These are phyloP conservation scores for Schizaphis graminum DNA, from an alignment of 2,888 invertebrate genomes.

Conservation along the genomic window DNA sequence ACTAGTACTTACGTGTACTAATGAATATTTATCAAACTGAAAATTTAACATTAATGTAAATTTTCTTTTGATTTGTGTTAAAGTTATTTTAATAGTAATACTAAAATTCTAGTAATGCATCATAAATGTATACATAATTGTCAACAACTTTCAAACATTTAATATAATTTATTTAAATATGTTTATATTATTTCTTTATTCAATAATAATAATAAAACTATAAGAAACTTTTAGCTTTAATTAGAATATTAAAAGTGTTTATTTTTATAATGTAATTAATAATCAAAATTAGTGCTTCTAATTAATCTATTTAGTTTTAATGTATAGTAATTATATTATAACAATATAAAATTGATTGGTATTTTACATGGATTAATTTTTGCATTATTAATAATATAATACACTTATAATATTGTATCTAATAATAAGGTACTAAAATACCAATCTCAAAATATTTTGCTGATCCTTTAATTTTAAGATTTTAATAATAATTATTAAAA, in stretches of 20 bases:
- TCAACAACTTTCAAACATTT: background rate
- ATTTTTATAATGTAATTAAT: background rate
- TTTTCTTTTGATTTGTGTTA: background rate
- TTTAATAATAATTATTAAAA: background rate
- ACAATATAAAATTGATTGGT: background rate
- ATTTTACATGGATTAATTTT: background rate
- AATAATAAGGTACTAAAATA: background rate
- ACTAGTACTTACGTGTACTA: background rate
- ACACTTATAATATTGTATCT: background rate
- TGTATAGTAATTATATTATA: background rate
- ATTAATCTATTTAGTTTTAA: background rate
- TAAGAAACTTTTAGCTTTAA: background rate
- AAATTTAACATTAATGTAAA: background rate
- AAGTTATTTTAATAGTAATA: background rate
- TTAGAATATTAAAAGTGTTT: background rate
- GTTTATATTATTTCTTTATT: background rate
- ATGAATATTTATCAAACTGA: constrained; percentile 26
- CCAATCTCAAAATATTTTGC: background rate
- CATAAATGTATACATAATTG: background rate
- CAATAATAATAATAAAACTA: background rate
- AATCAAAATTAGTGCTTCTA: background rate
- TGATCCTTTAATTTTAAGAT: background rate
- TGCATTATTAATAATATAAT: constrained; percentile 1
- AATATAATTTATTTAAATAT: background rate
- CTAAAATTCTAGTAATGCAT: background rate